phyloP scores from a whole-genome alignment of 2,113 vertebrate species.

The Otocyon megalotis region DNA sequence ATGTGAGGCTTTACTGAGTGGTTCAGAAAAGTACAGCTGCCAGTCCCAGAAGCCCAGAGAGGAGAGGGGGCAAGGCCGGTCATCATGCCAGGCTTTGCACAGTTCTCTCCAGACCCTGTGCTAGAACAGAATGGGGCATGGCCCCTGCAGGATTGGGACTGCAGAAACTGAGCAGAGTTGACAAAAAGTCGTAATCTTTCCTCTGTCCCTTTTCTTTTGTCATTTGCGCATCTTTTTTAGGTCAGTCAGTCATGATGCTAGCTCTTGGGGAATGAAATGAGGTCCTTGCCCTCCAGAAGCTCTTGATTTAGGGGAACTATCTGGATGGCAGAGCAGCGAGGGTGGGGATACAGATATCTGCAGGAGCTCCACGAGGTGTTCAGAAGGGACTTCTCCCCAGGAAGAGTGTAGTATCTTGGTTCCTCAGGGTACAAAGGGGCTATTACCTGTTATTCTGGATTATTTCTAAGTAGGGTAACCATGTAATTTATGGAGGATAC shows the following conservation, averaged over 20 bases:
- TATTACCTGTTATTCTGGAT: not conserved
- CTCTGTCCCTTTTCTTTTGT: not conserved
- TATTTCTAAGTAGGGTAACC: not conserved
- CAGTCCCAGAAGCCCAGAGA: not conserved
- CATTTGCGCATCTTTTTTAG: not conserved
- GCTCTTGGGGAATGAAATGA: not conserved
- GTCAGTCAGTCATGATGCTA: not conserved
- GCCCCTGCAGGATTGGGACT: not conserved
- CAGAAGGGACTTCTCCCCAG: not conserved
- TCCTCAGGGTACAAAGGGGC: not conserved
- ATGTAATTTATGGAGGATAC: not conserved
- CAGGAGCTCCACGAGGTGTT: not conserved
- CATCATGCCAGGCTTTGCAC: not conserved
- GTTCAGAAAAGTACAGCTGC: fast-evolving
- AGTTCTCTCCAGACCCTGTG: not conserved
- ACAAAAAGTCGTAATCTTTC: not conserved
- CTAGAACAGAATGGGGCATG: not conserved
- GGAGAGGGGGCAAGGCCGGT: not conserved
- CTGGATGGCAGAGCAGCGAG: not conserved
- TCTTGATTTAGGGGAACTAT: not conserved
- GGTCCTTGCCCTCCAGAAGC: not conserved
- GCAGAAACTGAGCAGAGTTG: not conserved
- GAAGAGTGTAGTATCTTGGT: not conserved
- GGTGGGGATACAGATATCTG: not conserved
- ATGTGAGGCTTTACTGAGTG: not conserved